Percentiles rank a stretch among this genome's conserved stretches.
phyloP scores from a whole-genome alignment of 2,113 vertebrate species.

The Salvelinus namaycush region DNA sequence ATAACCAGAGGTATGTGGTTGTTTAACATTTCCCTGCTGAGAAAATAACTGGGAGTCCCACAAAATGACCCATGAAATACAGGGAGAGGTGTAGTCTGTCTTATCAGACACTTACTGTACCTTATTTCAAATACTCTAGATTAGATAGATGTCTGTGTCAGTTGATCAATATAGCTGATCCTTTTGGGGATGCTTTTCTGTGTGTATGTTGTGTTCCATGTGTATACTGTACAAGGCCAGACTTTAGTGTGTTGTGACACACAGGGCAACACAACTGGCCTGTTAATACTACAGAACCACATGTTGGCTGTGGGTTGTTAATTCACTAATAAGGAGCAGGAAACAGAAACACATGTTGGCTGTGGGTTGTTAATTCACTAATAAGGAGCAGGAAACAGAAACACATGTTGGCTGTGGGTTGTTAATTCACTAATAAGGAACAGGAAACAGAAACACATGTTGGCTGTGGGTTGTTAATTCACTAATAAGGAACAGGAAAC shows the following conservation, averaged over 20 bases:
- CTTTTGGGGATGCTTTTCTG: not conserved
- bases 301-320: constrained; percentile 33
- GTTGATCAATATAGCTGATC: too few species aligned
- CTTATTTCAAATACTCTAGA: too few species aligned
- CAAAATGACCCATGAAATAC: too few species aligned
- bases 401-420: not conserved
- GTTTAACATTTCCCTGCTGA: not conserved
- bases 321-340: constrained; percentile 21
- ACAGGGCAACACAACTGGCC: constrained; percentile 34
- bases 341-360: not conserved
- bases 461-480: not conserved
- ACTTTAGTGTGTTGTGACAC: constrained; percentile 12
- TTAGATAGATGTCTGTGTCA: too few species aligned
- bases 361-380: not conserved
- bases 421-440: constrained; percentile 12
- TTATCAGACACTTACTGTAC: too few species aligned
- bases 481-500: constrained; percentile 17
- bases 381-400: constrained; percentile 12
- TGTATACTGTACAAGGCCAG: not conserved
- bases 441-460: not conserved
- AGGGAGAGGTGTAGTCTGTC: too few species aligned
- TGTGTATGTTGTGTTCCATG: not conserved
- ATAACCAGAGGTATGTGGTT: not conserved
- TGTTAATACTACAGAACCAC: constrained; percentile 50
- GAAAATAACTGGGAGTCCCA: not conserved